Evolutionary conservation across 2,113 vertebrate genomes (phyloP).

Genomic region (Daubentonia madagascariensis): DNA sequence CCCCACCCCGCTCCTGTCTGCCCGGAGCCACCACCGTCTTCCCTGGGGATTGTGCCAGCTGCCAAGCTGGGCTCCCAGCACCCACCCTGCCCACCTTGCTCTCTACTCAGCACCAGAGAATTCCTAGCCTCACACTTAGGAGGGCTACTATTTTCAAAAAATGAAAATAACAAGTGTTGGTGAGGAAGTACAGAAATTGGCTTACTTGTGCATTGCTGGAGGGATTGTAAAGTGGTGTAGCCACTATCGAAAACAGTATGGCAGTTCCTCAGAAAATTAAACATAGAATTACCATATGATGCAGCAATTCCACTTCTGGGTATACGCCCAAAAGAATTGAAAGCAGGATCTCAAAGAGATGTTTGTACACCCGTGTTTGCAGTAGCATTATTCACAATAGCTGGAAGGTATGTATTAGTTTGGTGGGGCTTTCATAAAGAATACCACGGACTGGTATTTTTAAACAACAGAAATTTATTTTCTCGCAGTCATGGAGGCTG

Average conservation of each 20-base stretch:
- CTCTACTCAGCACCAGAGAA: background rate
- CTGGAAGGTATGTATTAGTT: background rate
- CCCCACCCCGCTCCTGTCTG: background rate
- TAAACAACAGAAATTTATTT: background rate
- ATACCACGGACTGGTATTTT: background rate
- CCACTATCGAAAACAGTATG: accelerated
- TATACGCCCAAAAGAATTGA: background rate
- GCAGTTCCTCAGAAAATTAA: background rate
- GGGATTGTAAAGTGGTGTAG: no score
- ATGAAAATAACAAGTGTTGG: background rate
- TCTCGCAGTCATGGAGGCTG: background rate
- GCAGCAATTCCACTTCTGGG: accelerated
- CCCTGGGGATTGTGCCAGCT: accelerated
- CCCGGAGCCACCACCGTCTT: background rate
- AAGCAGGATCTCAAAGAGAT: background rate
- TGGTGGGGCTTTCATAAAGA: background rate
- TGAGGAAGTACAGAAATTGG: accelerated
- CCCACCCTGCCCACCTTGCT: background rate
- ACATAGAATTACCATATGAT: accelerated
- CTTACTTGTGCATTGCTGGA: accelerated
- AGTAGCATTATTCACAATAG: background rate
- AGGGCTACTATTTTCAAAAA: background rate
- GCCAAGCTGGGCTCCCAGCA: no score
- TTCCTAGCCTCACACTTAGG: background rate
- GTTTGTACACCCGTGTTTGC: no score